Evolutionary conservation across 2,888 invertebrate species (phyloP), one percentile per base, ranked within the genome.

Genomic region (Diplolepis rosae): DNA sequence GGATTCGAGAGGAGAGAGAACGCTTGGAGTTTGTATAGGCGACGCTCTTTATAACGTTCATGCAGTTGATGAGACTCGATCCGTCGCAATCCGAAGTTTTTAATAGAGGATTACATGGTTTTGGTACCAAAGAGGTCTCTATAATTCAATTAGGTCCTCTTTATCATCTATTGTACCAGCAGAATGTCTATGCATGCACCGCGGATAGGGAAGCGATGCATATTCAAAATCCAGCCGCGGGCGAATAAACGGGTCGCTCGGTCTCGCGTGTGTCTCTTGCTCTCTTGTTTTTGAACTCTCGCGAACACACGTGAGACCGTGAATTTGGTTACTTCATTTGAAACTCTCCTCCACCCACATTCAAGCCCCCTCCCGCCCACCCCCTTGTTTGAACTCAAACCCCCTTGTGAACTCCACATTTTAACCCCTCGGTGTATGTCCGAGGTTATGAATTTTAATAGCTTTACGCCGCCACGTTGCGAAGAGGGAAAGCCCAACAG

Each of bases 381-480:
- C 65, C 56, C 69, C 30, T 61, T 68, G 27, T n/a, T n/a, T 69
- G 7, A 35, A 30, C 51, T 68, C 32, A 66, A 56, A 35, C 35
- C 67, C 65, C n/a, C 71, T 71, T 69, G 71, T 75, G 74, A 75
- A 15, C 61, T 39, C 13, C 61, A 24, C 39, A 24, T 61, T 61
- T 39, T 61, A 85, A 84, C 82, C 86, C 86, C 84, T 83, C 84
- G 82, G 84, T 86, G 83, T 86, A 85, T 85, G 88, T 88, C 88
- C 87, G 86, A 87, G 84, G 88, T 88, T 88, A 88, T 88, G 88
- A 88, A 88, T 88, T 88, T 88, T 88, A 88, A 88, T 88, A 87
- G 87, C 88, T 87, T 88, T 88, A 87, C 83, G 83, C 83, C 82
- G 82, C 82, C 70, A 76, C 75, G 76, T 74, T 75, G 82, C 78